These are phyloP conservation scores for Ceramica pisi DNA, from an alignment of 2,888 invertebrate species.

Conservation along the genomic window DNA sequence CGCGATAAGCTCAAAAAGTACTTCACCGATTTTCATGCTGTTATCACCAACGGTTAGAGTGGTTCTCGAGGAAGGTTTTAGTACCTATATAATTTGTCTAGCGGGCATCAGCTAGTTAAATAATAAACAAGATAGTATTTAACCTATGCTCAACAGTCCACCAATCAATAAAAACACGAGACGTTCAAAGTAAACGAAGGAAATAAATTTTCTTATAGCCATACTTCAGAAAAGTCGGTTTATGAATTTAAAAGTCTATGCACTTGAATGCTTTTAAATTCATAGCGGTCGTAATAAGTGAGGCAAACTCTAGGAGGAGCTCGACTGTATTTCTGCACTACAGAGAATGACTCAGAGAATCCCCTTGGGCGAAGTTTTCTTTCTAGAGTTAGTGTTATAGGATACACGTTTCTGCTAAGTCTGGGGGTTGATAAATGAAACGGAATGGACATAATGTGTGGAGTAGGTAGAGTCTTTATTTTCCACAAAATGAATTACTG, in stretches of 20 bases:
- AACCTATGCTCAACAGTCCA: background rate
- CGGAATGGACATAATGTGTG: background rate
- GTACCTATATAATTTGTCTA: too few species aligned
- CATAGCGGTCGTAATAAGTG: slow-evolving; percentile 28
- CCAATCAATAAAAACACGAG: background rate
- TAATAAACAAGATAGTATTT: too few species aligned
- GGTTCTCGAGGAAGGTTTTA: too few species aligned
- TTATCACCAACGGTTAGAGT: too few species aligned
- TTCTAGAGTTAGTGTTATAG: slow-evolving; percentile 13
- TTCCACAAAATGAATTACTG: too few species aligned
- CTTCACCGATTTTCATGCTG: too few species aligned
- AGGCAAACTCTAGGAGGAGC: background rate
- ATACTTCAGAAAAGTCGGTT: slow-evolving; percentile 3
- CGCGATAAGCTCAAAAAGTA: too few species aligned
- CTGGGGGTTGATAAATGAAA: background rate
- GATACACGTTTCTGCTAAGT: background rate
- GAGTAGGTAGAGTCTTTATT: too few species aligned
- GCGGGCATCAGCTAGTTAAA: too few species aligned
- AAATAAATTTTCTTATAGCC: background rate
- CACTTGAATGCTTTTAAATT: slow-evolving; percentile 26
- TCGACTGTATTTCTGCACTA: slow-evolving; percentile 26
- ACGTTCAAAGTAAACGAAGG: background rate
- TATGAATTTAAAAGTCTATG: slow-evolving; percentile 16
- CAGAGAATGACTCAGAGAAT: slow-evolving; percentile 20
- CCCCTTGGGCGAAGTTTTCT: slow-evolving; percentile 7